Evolutionary conservation across 2,888 invertebrate genomes (phyloP).

Genomic region (Agapostemon virescens): DNA sequence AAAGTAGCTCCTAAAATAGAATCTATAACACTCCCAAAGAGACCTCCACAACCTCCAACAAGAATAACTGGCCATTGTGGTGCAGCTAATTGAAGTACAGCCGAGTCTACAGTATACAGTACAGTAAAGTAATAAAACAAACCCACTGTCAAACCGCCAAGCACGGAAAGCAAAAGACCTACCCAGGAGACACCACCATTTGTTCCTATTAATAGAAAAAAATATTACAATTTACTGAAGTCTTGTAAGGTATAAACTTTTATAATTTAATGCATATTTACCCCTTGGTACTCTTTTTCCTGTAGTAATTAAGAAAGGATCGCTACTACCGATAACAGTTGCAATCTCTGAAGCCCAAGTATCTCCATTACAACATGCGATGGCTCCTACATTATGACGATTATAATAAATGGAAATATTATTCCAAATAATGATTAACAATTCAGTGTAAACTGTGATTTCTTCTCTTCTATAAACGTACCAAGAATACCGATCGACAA

Average conservation of each 20-base stretch:
- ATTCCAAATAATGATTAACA: background rate
- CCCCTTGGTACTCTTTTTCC: conserved; percentile 88
- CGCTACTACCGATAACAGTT: conserved; percentile 85
- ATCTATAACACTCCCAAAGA: conserved; percentile 91
- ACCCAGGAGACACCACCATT: conserved; percentile 91
- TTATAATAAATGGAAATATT: background rate
- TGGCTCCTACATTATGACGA: conserved; percentile 82
- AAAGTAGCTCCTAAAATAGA: conserved; percentile 91
- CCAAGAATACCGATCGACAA: conserved; percentile 85
- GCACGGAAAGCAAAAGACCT: conserved; percentile 83
- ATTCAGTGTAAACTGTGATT: background rate
- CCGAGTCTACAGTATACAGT: conserved; percentile 84
- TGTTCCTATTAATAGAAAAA: conserved; percentile 83
- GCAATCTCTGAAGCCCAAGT: conserved; percentile 96
- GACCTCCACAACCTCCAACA: conserved; percentile 87
- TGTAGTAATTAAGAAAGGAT: conserved; percentile 89
- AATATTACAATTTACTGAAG: background rate
- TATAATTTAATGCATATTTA: conserved; percentile 67
- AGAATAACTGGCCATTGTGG: conserved; percentile 91
- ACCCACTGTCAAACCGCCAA: conserved; percentile 88
- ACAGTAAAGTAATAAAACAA: conserved; percentile 86
- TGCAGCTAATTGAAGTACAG: conserved; percentile 83
- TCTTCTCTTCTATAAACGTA: background rate
- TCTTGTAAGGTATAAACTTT: background rate
- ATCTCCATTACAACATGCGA: conserved; percentile 92